Base-by-base conservation (phyloP, 1,140 invertebrate genomes). In the Solenopsis invicta region DNA sequence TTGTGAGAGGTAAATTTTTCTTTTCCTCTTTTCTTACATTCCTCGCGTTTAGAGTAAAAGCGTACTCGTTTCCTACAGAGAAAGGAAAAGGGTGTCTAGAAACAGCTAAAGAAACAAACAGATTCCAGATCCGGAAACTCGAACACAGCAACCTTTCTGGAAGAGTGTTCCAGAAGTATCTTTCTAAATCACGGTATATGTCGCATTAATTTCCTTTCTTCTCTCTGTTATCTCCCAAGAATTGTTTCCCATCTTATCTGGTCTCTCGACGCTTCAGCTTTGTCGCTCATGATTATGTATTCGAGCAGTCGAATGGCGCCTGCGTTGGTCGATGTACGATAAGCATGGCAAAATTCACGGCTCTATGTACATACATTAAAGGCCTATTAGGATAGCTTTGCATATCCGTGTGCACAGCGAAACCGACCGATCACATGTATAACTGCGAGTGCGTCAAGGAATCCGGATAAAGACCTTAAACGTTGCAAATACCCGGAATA, bases 81-180 rank as follows among this genome's bases (percentile, higher is more conserved):
- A 16, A 45, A 24, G 37, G 13, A 24, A 45, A 75, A 24, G n/a
- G 37, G 24, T 64, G 1, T 45, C 41, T 69, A 16, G 45, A 50
- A 48, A 69, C 41, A 29, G 21, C n/a, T 50, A 29, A 50, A 50
- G 21, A 50, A 69, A 69, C 13, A 69, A 69, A 41, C 21, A 29
- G 66, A 69, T 50, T 48, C 41, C 41, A 69, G 21, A 69, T 69
- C 5, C 48, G 66, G 21, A 50, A 69, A 16, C 21, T 69, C 21
- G 13, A 50, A 29, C 13, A 24, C n/a, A 24, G 66, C 41, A 50
- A 8, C 24, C 66, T 48, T 50, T 6, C 41, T 12, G 9, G 13
- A 16, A 13, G 21, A 69, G 41, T 24, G 41, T 67, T 10, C 21
- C 10, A 21, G 4, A 67, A 45, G 4, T 4, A 12, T 67, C 37